Percentiles rank a stretch among this genome's conserved stretches.
phyloP scores from a whole-genome alignment of 2,113 vertebrate species.

The Lepisosteus oculatus region DNA sequence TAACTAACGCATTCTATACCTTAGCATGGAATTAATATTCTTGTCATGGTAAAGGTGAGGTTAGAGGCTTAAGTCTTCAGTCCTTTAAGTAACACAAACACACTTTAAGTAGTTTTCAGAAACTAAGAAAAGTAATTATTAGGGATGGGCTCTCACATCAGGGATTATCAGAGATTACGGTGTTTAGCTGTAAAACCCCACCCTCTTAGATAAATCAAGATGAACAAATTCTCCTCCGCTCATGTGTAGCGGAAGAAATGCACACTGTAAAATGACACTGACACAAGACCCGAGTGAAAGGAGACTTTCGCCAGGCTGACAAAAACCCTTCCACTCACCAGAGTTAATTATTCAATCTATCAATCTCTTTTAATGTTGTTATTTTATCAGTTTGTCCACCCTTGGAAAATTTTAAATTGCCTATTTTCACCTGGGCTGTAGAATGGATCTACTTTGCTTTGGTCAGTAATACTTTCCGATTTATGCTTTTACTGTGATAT shows the following conservation, averaged over 20 bases:
- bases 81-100: not conserved
- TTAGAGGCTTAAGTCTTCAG: too few relatives aligned
- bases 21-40: too few relatives aligned
- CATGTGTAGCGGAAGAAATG: not conserved
- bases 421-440: too few relatives aligned
- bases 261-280: not conserved
- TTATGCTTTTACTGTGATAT: too few relatives aligned
- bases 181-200: not conserved
- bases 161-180: not conserved
- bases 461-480: too few relatives aligned
- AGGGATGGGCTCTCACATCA: not conserved
- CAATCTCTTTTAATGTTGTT: too few relatives aligned
- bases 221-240: not conserved
- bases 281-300: not conserved
- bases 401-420: too few relatives aligned
- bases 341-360: too few relatives aligned
- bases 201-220: slow-evolving; percentile 2
- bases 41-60: too few relatives aligned
- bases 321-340: not conserved
- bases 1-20: too few relatives aligned
- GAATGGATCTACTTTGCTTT: too few relatives aligned
- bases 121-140: not conserved
- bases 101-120: not conserved
- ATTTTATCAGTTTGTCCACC: too few relatives aligned
- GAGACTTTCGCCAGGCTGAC: not conserved